Evolutionary conservation across 1,140 invertebrate genomes (phyloP).

Genomic region (Scaptomyza graminum): DNA sequence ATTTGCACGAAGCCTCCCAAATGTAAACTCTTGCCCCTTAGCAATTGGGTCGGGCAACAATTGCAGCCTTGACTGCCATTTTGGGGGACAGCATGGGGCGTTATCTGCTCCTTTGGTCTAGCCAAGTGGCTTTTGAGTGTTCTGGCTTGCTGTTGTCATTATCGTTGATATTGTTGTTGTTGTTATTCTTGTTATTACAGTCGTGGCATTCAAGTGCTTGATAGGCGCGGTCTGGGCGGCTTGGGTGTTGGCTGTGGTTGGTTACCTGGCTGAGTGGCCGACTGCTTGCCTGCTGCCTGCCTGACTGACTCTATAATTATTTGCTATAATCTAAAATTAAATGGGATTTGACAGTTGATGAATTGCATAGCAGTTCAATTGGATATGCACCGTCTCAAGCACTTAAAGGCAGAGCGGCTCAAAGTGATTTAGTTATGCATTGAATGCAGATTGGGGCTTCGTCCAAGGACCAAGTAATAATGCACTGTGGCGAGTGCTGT

Average conservation of each 20-base stretch:
- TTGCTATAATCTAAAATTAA: conserved; percentile 77
- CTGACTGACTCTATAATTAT: conserved; percentile 64
- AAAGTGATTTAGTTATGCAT: conserved; percentile 49
- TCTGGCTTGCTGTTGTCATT: conserved; percentile 22
- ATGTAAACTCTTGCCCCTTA: conserved; percentile 19
- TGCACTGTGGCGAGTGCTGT: conserved; percentile 21
- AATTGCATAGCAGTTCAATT: conserved; percentile 74
- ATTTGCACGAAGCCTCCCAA: conserved; percentile 15
- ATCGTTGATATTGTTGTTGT: conserved; percentile 40
- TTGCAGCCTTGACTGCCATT: conserved; percentile 75
- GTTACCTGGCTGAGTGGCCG: conserved; percentile 21
- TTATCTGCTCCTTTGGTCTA: conserved; percentile 38
- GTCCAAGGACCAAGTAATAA: conserved; percentile 5
- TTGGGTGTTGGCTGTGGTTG: background rate
- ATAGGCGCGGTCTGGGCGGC: conserved; percentile 24
- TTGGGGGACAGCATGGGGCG: conserved; percentile 24
- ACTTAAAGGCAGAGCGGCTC: conserved; percentile 12
- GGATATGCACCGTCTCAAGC: conserved; percentile 55
- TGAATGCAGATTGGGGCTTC: conserved; percentile 16
- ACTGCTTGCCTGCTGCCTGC: conserved; percentile 8
- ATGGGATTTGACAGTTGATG: conserved; percentile 80
- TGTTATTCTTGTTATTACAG: conserved; percentile 39
- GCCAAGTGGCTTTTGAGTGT: conserved; percentile 71
- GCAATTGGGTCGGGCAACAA: conserved; percentile 49
- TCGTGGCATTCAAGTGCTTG: conserved; percentile 58